Evolutionary conservation across 2,113 vertebrate species (phyloP).

Genomic region (Pseudois nayaur): DNA sequence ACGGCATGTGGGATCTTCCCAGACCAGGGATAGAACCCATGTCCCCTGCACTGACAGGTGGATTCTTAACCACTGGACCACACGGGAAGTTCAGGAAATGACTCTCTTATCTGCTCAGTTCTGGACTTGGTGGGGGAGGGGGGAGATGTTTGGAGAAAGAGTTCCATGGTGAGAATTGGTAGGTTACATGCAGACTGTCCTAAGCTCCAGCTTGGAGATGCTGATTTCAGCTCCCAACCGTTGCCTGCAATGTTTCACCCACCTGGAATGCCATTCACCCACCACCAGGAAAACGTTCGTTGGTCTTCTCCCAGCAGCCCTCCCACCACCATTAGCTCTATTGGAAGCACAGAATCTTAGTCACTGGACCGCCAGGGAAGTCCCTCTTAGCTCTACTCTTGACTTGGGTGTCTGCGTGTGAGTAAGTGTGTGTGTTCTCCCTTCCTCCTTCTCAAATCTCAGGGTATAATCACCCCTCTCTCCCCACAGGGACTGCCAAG

Average conservation of each 20-base stretch:
- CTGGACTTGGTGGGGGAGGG: accelerated
- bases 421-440: not conserved
- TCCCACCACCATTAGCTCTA: not conserved
- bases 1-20: not conserved
- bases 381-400: not conserved
- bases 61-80: not conserved
- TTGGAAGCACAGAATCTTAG: not conserved
- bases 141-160: accelerated
- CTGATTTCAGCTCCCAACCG: not conserved
- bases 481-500: not conserved
- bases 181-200: not conserved
- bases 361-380: not conserved
- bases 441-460: not conserved
- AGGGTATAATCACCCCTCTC: not conserved
- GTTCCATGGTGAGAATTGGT: accelerated
- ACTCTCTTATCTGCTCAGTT: not conserved
- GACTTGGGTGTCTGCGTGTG: not conserved
- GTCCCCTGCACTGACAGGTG: not conserved
- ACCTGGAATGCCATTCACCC: too few relatives aligned
- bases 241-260: not conserved
- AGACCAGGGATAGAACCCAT: not conserved
- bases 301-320: not conserved
- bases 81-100: not conserved
- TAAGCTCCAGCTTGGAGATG: not conserved
- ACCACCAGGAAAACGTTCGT: not conserved